phyloP scores from a whole-genome alignment of 2,888 invertebrate genomes.

The Globia sparganii region DNA sequence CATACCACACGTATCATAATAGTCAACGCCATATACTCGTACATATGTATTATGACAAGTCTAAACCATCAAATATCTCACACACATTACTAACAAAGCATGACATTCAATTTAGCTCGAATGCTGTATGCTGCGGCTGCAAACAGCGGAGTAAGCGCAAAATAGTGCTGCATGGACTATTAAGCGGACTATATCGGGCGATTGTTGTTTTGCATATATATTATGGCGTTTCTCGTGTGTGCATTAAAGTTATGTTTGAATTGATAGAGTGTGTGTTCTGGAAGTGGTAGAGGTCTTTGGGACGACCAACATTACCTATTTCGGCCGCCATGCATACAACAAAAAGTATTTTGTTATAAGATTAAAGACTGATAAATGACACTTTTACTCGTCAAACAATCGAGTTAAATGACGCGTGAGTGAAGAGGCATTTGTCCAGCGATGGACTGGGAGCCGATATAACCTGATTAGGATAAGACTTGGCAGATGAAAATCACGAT shows the following conservation, averaged over 20 bases:
- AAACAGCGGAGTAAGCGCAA: conserved; percentile 51
- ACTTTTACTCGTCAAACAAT: no score
- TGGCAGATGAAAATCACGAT: no score
- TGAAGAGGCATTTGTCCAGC: no score
- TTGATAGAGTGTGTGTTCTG: conserved; percentile 21
- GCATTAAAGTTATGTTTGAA: conserved; percentile 3
- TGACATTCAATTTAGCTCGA: conserved; percentile 52
- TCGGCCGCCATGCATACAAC: background rate
- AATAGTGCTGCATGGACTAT: conserved; percentile 43
- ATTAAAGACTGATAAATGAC: no score
- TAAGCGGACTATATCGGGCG: conserved; percentile 31
- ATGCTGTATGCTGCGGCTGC: conserved; percentile 14
- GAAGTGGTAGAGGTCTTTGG: background rate
- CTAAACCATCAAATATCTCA: conserved; percentile 29
- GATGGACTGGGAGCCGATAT: no score
- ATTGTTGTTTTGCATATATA: conserved; percentile 45
- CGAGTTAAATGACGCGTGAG: no score
- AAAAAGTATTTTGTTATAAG: no score
- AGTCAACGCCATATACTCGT: background rate
- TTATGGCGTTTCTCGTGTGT: conserved; percentile 13
- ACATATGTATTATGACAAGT: background rate
- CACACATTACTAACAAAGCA: conserved; percentile 5
- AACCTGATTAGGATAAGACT: no score
- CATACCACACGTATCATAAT: no score
- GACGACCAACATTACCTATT: background rate